Base-by-base conservation (phyloP, 2,113 vertebrate species). In the Blennius ocellaris region DNA sequence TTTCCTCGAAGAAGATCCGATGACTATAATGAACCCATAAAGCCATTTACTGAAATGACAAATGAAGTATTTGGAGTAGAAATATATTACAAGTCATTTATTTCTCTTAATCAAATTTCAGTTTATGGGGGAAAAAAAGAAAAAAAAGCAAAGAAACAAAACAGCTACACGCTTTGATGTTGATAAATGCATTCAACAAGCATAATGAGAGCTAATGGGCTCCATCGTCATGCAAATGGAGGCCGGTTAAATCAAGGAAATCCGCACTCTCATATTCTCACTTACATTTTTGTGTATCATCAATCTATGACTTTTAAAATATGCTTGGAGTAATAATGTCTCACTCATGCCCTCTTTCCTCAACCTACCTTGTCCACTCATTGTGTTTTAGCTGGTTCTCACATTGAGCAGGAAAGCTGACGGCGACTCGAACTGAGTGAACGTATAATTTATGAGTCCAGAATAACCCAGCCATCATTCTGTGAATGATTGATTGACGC, bases 81-180 rank as follows among this genome's bases (percentile, higher is more conserved):
- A 76, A 73, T n/a, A 65, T 68, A 43, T 81, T 73, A 59, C 68
- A 74, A 79, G 63, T 75, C 71, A 71, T 66, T 59, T 16, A 45
- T 82, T 89, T 86, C 55, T 71, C 51, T 80, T 82, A 80, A 88
- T 88, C 77, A 73, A 76, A 38, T 80, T 69, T 78, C 56, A 73
- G 54, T 80, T 86, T 70, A 45, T 30, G 21, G n/a, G n/a, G n/a
- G n/a, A n/a, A n/a, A n/a, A n/a, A n/a, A 30, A 30, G 4, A 30
- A 30, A 30, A 2, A 30, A 30, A 30, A 30, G 21, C 21, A 53
- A 48, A 63, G 53, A 62, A 49, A 62, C 50, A 68, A 50, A 49
- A 1, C 0, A 7, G 40, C 38, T 44, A 11, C 52, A 50, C 6
- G 4, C 67, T 77, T 76, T 78, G 65, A 73, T 85, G 74, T 81